Evolutionary conservation across 2,113 vertebrate species (phyloP), one percentile per base, ranked within the genome.

Genomic region (Odocoileus hemionus): DNA sequence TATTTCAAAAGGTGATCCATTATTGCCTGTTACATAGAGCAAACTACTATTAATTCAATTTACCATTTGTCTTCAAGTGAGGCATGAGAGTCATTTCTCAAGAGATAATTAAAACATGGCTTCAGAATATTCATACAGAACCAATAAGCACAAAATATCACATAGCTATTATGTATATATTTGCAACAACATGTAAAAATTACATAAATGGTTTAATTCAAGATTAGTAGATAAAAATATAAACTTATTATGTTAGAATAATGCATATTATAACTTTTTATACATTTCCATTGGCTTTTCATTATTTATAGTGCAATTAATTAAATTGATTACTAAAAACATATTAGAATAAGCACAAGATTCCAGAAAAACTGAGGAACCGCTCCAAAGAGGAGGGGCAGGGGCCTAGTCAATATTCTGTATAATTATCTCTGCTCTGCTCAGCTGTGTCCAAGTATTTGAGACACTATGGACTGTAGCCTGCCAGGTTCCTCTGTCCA

Each of bases 1-100:
- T 91, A 50, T 93, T 94, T 91, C 28, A 94, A 94, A 80, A 64
- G 43, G 30, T 89, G 76, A 94, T 82, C 76, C 76, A 95, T 94
- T 95, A 94, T 54, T 93, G 16, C 43, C 39, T 82, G 60, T 82
- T 86, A 89, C 13, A 60, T 26, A 74, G 7, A 91, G 21, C n/a
- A 97, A 93, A 83, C 11, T 54, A 21, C 39, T 82, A 94, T 95
- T 97, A 89, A 97, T 96, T 97, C 90, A 28, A 88, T 70, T 97
- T 96, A 67, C 17, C 39, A 86, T 91, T 96, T 87, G 19, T 47
- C 90, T 86, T 82, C 58, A 82, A 89, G 26, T 83, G 93, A 96
- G 94, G 11, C 78, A 57, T 30, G 25, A 58, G 45, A 89, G 17
- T 54, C 23, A 91, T 95, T 96, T 86, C 36, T 89, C 78, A 89